Conservation (phyloP, 2,113 vertebrate species). For the Meriones unguiculatus region DNA sequence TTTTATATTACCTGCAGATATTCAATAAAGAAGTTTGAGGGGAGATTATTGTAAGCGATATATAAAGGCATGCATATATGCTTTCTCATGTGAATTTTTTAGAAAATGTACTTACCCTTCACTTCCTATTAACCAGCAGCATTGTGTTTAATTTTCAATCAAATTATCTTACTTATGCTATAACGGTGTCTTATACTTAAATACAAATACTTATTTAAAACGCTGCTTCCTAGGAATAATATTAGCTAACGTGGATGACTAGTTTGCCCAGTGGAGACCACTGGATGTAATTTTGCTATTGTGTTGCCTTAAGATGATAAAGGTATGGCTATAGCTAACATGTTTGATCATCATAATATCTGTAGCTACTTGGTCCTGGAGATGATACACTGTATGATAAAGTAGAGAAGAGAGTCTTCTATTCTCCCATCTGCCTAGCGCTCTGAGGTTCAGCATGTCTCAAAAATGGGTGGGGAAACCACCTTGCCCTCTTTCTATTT, state of each 20-base stretch:
- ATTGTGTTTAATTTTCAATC: conserved; percentile 56
- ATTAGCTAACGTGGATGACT: not conserved
- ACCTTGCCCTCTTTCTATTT: not conserved
- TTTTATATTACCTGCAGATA: conserved; percentile 37
- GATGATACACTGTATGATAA: not conserved
- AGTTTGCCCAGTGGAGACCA: not conserved
- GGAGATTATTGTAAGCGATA: not conserved
- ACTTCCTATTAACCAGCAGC: conserved; percentile 46
- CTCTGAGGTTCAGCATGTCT: not conserved
- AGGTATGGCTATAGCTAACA: not conserved
- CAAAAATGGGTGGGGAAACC: not conserved
- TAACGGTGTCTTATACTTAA: conserved; percentile 20
- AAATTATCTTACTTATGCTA: conserved; percentile 23
- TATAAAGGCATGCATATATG: not conserved
- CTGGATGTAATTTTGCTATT: conserved; percentile 37
- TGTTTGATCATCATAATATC: not conserved
- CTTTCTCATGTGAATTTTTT: conserved; percentile 47
- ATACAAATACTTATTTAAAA: conserved; percentile 55
- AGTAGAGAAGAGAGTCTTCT: not conserved
- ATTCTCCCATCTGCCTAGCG: not conserved
- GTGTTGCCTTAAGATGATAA: conserved; percentile 5
- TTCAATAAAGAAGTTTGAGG: conserved; percentile 29
- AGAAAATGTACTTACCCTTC: conserved; percentile 64
- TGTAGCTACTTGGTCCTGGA: not conserved
- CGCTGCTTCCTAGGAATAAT: conserved; percentile 3